Evolutionary conservation across 2,113 vertebrate species (phyloP), one percentile per base, ranked within the genome.

Genomic region (Corythornis vintsioides): DNA sequence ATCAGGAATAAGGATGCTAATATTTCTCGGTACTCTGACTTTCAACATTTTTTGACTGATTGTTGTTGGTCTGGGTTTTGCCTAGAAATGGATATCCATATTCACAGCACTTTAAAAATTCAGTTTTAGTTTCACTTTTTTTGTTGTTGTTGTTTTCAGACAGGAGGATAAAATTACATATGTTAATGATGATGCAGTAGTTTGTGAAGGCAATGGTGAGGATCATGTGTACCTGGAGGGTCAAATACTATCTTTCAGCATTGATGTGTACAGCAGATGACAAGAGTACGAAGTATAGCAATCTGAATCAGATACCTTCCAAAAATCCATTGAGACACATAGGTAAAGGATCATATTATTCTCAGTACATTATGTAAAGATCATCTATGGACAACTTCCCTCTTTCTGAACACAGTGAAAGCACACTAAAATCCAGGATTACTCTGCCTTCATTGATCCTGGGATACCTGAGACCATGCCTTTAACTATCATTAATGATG

Each of bases 31-130:
- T 35, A 29, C 5, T 29, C 11, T 25, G 9, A 3, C 26, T 64
- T 7, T 45, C 11, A 52, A 26, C 53, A 9, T 25, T 12, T 75
- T 52, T 33, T 33, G 6, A 43, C 6, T 6, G 40, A 15, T 7
- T 59, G 3, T 3, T 31, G 19, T 26, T 52, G 3, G 3, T 52
- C 22, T 38, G 3, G 2, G 3, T 22, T 74, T 11, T 61, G 21
- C 4, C 8, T 76, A 56, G 22, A 64, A 75, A 53, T 48, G 3
- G 0, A 1, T 35, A 29, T 45, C 21, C 0, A 1, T 59, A 42
- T 64, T 56, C 69, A 16, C 4, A 66, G 18, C 3, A 55, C 1
- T 22, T 55, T 55, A 10, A 8, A 17, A 29, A 10, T 48, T 6
- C 24, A 7, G 5, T 4, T 16, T 14, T 4, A 8, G 4, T 3